phyloP scores from a whole-genome alignment of 2,888 invertebrate species.

The Oeneis ivallda region DNA sequence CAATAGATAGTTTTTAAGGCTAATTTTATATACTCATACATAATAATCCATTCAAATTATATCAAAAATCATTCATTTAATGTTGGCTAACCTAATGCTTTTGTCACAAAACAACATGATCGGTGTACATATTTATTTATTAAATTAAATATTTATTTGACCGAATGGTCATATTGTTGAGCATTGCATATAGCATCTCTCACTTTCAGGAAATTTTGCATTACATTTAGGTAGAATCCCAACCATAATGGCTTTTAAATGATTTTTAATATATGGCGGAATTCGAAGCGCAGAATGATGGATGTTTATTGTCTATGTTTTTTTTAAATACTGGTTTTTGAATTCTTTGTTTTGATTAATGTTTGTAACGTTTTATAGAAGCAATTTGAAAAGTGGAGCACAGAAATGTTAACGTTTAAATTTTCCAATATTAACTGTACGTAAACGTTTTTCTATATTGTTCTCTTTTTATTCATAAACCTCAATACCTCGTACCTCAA shows the following conservation, averaged over 20 bases:
- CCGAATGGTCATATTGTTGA: background rate
- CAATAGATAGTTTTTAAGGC: too few species aligned
- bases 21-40: too few species aligned
- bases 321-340: conserved; percentile 1
- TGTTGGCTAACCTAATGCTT: too few species aligned
- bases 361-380: background rate
- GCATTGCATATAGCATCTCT: background rate
- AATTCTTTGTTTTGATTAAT: conserved; percentile 14
- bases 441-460: background rate
- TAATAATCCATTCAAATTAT: too few species aligned
- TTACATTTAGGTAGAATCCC: conserved; percentile 4
- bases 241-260: conserved; percentile 44
- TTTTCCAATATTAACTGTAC: background rate
- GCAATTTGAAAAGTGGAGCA: background rate
- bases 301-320: conserved; percentile 17
- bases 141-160: background rate
- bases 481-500: too few species aligned
- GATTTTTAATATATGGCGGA: conserved; percentile 40
- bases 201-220: too few species aligned
- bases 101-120: too few species aligned
- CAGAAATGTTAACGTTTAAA: background rate
- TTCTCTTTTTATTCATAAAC: background rate
- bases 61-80: too few species aligned
- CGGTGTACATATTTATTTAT: too few species aligned
- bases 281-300: conserved; percentile 11